Base-by-base conservation (phyloP, 2,888 invertebrate species). In the Lochmaea crataegi region DNA sequence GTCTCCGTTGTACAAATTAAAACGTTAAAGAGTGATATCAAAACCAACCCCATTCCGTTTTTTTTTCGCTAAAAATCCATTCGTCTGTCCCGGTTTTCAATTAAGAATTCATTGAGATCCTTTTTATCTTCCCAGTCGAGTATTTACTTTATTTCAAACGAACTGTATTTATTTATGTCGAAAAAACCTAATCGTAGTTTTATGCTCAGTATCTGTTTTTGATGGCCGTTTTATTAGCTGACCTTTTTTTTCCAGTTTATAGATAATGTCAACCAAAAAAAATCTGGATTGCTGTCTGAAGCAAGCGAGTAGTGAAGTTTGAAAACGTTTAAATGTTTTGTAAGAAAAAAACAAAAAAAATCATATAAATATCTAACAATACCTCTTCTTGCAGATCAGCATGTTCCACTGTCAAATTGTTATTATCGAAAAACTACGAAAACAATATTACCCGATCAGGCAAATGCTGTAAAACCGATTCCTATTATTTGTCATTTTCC, bases 151-250 rank as follows among this genome's bases (percentile, higher is more conserved):
- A 42, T 63, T 18, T 63, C 12, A 16, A 41, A 42, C 60, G 32
- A 32, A 32, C 61, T 42, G 41, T 63, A 63, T 63, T 41, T 18
- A 63, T 41, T 42, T 12, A 10, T 2, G 42, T 63, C 7, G 32
- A 60, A 60, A 60, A 60, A 38, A 60, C 14, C n/a, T 60, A 41
- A 60, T 16, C 60, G 60, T 32, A 12, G 6, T 60, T 60, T 60
- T n/a, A 60, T 60, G n/a, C 32, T n/a, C 16, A 14, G 16, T 60
- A 60, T 60, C 60, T 60, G 60, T 60, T 60, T 38, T 60, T 60
- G 60, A 60, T 60, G 16, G 22, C 60, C 38, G 14, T 38, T 32
- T 32, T 60, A 60, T 60, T 38, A 38, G 14, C 60, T 41, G 60
- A 38, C 38, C 60, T 38, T 60, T 60, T 60, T 60, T 60, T 45